A percentile compares a stretch with the other conserved stretches of the same genome.
Conservation (phyloP, 2,888 invertebrate species). For the Papilio demoleus region DNA sequence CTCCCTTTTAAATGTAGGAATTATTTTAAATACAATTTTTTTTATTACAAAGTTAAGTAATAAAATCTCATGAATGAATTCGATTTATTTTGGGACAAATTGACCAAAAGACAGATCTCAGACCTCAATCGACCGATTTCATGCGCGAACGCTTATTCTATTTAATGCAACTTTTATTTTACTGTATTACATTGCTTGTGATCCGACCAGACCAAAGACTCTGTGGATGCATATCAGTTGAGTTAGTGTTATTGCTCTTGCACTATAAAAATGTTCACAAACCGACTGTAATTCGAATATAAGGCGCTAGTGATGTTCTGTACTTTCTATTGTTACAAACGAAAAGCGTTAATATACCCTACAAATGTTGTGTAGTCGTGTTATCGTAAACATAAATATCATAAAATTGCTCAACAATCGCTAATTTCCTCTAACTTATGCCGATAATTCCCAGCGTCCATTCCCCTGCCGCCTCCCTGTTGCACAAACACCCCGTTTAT, state of each 20-base stretch:
- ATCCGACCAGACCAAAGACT: neutral
- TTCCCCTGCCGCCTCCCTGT: slow-evolving; percentile 53
- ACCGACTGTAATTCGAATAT: neutral
- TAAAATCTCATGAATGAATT: too few relatives aligned
- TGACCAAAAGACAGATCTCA: too few relatives aligned
- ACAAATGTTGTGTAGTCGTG: neutral
- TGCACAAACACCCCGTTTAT: slow-evolving; percentile 65
- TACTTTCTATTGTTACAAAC: neutral
- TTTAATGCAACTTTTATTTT: too few relatives aligned
- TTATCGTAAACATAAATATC: slow-evolving; percentile 13
- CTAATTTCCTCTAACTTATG: slow-evolving; percentile 36
- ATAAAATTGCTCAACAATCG: slow-evolving; percentile 1
- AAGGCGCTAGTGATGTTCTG: neutral
- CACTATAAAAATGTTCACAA: neutral
- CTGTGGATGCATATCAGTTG: neutral
- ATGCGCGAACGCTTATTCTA: too few relatives aligned
- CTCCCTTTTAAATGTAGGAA: neutral
- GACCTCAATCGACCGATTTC: too few relatives aligned
- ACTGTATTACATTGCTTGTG: too few relatives aligned
- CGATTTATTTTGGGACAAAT: too few relatives aligned
- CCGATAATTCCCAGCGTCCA: slow-evolving; percentile 40
- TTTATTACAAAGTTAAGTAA: too few relatives aligned
- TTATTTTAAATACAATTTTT: too few relatives aligned
- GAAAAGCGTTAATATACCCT: slow-evolving; percentile 2
- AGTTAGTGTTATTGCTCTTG: neutral